Percentiles rank a stretch among this genome's conserved stretches.
Conservation (phyloP, 2,888 invertebrate species). For the Baronia brevicornis region DNA sequence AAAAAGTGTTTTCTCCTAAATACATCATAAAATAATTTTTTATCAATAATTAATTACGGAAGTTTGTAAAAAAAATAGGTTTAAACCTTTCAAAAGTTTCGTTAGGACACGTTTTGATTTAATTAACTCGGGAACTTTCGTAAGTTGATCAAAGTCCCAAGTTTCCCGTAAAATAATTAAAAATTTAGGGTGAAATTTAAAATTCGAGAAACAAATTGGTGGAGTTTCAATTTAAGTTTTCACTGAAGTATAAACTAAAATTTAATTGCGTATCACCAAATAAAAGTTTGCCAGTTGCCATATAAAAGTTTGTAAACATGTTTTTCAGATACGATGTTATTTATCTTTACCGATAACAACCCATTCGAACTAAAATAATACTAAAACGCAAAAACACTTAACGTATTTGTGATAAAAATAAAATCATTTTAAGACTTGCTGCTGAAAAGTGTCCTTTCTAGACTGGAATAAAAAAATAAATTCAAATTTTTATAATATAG, state of each 20-base stretch:
- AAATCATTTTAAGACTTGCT: no score
- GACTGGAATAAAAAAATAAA: no score
- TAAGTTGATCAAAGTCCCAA: slow-evolving; percentile 9
- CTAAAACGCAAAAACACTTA: slow-evolving; percentile 4
- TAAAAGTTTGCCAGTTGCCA: not conserved
- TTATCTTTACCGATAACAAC: slow-evolving; percentile 4
- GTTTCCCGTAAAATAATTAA: slow-evolving; percentile 9
- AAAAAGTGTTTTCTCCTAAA: slow-evolving; percentile 1
- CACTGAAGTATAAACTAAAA: not conserved
- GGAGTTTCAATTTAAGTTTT: slow-evolving; percentile 2
- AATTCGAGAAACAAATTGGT: no score
- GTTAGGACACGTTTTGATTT: slow-evolving; percentile 9
- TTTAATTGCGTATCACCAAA: not conserved
- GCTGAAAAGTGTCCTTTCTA: no score
- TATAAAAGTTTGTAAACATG: slow-evolving; percentile 11
- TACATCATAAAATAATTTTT: no score
- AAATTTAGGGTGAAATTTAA: slow-evolving; percentile 11
- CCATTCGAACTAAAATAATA: not conserved
- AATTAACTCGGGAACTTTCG: slow-evolving; percentile 13
- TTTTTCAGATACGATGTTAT: slow-evolving; percentile 5
- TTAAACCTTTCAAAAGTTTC: slow-evolving; percentile 7
- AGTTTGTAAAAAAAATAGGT: slow-evolving; percentile 8
- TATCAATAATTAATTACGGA: slow-evolving; percentile 9
- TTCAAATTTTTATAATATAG: slow-evolving; percentile 6
- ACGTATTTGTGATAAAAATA: slow-evolving; percentile 2